Evolutionary conservation across 2,113 vertebrate species (phyloP).

Genomic region (Delphinus delphis): DNA sequence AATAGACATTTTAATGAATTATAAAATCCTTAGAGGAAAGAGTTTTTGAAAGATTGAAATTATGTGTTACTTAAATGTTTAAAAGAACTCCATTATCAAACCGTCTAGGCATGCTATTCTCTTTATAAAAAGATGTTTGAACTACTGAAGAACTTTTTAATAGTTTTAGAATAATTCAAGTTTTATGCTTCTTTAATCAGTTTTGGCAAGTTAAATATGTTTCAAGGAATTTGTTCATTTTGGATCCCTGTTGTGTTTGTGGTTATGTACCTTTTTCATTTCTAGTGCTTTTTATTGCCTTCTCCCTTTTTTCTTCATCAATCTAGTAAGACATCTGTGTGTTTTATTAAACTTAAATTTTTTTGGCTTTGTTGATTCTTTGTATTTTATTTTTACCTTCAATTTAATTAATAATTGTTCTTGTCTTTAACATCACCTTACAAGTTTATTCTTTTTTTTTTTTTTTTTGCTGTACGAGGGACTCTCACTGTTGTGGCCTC

Average conservation of each 20-base stretch:
- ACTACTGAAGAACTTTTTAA: background rate
- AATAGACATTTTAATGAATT: background rate
- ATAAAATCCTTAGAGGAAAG: background rate
- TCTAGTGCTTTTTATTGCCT: background rate
- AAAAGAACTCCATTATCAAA: background rate
- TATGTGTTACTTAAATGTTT: background rate
- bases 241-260: background rate
- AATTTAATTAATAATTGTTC: background rate
- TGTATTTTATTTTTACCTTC: background rate
- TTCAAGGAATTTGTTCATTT: background rate
- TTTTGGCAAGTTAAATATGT: background rate
- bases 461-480: background rate
- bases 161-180: background rate
- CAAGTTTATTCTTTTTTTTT: background rate
- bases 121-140: background rate
- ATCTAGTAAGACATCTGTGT: background rate
- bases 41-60: background rate
- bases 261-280: background rate
- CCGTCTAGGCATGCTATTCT: background rate
- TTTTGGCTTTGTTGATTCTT: background rate
- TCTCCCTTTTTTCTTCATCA: background rate
- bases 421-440: background rate
- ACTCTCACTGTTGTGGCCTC: too few relatives aligned
- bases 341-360: background rate
- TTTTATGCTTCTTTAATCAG: background rate